These are phyloP conservation scores for Melanotaenia trifasciata DNA, from an alignment of 2,797 vertebrate species.

Conservation along the genomic window DNA sequence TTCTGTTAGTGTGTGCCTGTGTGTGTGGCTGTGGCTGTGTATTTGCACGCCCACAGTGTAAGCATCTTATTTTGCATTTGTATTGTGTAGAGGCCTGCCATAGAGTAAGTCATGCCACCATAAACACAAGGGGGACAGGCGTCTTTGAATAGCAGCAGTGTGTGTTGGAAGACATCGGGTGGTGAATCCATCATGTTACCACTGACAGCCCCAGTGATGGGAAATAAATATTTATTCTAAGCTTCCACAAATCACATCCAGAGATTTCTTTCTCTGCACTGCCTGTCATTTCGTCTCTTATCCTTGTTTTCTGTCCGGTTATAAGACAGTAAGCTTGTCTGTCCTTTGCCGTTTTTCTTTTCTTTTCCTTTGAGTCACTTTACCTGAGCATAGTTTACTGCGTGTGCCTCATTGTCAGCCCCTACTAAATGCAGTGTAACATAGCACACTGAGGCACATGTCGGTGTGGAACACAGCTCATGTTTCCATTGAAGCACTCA, in stretches of 20 bases:
- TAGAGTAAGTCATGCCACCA: slow-evolving; percentile 67
- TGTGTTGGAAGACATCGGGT: slow-evolving; percentile 74
- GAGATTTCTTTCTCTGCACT: slow-evolving; percentile 57
- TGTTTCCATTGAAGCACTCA: slow-evolving; percentile 61
- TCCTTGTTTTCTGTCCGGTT: slow-evolving; percentile 24
- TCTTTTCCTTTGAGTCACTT: slow-evolving; percentile 5
- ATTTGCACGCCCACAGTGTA: slow-evolving; percentile 44
- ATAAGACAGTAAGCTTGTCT: slow-evolving; percentile 3
- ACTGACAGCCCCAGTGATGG: slow-evolving; percentile 78
- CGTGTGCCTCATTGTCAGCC: slow-evolving; percentile 1
- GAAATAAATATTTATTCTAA: slow-evolving; percentile 86
- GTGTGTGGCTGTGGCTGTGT: slow-evolving; percentile 40
- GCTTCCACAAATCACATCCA: slow-evolving; percentile 82
- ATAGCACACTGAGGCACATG: slow-evolving; percentile 35
- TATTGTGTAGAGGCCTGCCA: slow-evolving; percentile 61
- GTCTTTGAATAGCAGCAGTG: slow-evolving; percentile 74
- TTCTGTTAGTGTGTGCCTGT: slow-evolving; percentile 37
- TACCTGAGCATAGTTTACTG: slow-evolving; percentile 29
- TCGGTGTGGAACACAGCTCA: slow-evolving; percentile 55
- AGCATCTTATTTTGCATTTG: slow-evolving; percentile 68
- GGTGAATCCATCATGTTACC: slow-evolving; percentile 77
- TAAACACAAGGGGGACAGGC: slow-evolving; percentile 62
- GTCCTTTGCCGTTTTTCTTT: not conserved
- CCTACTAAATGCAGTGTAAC: slow-evolving; percentile 19
- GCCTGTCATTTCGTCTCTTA: slow-evolving; percentile 44